Conservation (phyloP, 2,113 vertebrate genomes). For the Cyanocitta stelleri region DNA sequence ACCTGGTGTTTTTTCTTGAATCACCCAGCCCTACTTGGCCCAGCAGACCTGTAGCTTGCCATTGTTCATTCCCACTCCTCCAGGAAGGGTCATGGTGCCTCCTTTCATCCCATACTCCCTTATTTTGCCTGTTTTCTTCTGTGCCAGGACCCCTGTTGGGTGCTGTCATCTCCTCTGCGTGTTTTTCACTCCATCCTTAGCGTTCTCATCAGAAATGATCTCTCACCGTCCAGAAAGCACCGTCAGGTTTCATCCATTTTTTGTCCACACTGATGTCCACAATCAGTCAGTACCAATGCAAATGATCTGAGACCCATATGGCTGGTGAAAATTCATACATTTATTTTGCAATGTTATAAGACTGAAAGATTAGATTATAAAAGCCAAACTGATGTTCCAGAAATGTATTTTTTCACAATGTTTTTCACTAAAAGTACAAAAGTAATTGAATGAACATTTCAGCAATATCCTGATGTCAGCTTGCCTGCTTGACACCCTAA, state of each 20-base stretch:
- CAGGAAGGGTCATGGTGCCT: neutral
- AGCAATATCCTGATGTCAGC: slow-evolving; percentile 15
- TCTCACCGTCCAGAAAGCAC: neutral
- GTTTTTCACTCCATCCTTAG: neutral
- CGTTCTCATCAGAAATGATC: neutral
- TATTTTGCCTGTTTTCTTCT: neutral
- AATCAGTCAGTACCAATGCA: neutral
- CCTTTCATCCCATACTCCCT: neutral
- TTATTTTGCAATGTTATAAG: neutral
- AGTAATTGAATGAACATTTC: slow-evolving; percentile 33
- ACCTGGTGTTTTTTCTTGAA: neutral
- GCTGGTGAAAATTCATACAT: neutral
- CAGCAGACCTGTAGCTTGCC: neutral
- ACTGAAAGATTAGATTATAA: neutral
- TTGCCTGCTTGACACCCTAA: slow-evolving; percentile 16
- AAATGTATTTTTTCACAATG: neutral
- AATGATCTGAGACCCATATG: neutral
- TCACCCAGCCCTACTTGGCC: neutral
- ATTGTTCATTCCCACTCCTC: neutral
- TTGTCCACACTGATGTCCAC: neutral
- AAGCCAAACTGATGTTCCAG: neutral
- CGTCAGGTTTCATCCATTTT: neutral
- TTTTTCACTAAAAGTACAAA: neutral
- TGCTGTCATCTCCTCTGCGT: neutral
- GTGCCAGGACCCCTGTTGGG: neutral